Evolutionary conservation across 2,113 vertebrate genomes (phyloP), one percentile per base, ranked within the genome.

Genomic region (Emydura subglobosa): DNA sequence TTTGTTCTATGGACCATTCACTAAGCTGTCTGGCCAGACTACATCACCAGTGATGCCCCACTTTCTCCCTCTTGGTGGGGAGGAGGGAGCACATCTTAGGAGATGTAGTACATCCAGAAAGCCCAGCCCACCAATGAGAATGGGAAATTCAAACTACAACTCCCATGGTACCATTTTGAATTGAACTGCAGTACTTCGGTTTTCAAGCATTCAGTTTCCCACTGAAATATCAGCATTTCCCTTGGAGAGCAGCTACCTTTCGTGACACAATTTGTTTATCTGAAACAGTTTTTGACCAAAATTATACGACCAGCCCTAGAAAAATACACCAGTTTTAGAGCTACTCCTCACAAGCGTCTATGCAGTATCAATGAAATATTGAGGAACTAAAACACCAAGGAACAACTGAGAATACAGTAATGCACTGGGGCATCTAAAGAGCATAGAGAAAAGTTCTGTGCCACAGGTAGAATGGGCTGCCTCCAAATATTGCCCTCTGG

Each of bases 211-310:
- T 94, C 90, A 80, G 7, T 21, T 93, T 39, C 55, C 49, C 24
- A 29, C 72, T 0, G 0, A 12, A 0, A 0, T 61, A 91, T 39
- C 34, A 39, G 22, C n/a, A 72, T 72, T 72, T 72, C 39, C 65
- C 65, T 72, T 72, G n/a, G n/a, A 39, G 39, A 72, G 14, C n/a
- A n/a, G 21, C 10, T 72, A 22, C 19, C 65, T 72, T 39, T 72
- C 65, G n/a, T 39, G n/a, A 19, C n/a, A 22, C 65, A 39, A 39
- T 72, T 39, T 39, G 16, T 22, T 72, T 22, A 47, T 24, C 25
- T 78, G 42, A 44, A 47, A 72, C n/a, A 39, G 17, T 68, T 72
- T n/a, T 68, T 72, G 74, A 82, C 51, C 27, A 92, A 88, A 92
- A 59, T 8, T 81, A 1, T 1, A 61, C 68, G 9, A 0, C 82